phyloP scores from a whole-genome alignment of 2,888 invertebrate species.

The Suillia variegata region DNA sequence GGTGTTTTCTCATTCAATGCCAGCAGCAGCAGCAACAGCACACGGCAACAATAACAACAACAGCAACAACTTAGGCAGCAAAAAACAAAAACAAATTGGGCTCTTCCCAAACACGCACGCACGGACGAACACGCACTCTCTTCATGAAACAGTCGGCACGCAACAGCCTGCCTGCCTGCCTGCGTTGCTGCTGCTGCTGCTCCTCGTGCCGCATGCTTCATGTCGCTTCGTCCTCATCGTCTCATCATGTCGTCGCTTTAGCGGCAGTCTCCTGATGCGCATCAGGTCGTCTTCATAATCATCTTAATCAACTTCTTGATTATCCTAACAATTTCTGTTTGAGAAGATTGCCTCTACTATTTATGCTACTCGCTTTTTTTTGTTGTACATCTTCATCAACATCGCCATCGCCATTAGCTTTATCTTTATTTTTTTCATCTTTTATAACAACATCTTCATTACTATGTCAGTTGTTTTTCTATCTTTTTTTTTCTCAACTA shows the following conservation, averaged over 20 bases:
- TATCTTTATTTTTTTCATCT: too few species aligned
- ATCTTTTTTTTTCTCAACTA: too few species aligned
- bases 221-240: constrained; percentile 24
- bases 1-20: constrained; percentile 37
- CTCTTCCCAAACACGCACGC: background rate
- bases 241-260: background rate
- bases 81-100: too few species aligned
- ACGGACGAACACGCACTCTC: background rate
- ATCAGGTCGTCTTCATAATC: constrained; percentile 35
- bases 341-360: too few species aligned
- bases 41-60: background rate
- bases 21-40: constrained; percentile 5
- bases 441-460: too few species aligned
- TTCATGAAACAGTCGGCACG: background rate
- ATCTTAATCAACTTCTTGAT: too few species aligned
- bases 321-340: too few species aligned
- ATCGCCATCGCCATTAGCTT: too few species aligned
- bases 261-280: constrained; percentile 1
- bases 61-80: background rate
- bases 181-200: constrained; percentile 11
- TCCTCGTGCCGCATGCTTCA: constrained; percentile 10
- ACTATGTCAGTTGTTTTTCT: too few species aligned
- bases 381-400: too few species aligned
- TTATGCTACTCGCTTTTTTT: too few species aligned
- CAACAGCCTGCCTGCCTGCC: constrained; percentile 26